These are phyloP conservation scores for Babyrousa celebensis DNA, from an alignment of 2,797 vertebrate species.

Conservation along the genomic window DNA sequence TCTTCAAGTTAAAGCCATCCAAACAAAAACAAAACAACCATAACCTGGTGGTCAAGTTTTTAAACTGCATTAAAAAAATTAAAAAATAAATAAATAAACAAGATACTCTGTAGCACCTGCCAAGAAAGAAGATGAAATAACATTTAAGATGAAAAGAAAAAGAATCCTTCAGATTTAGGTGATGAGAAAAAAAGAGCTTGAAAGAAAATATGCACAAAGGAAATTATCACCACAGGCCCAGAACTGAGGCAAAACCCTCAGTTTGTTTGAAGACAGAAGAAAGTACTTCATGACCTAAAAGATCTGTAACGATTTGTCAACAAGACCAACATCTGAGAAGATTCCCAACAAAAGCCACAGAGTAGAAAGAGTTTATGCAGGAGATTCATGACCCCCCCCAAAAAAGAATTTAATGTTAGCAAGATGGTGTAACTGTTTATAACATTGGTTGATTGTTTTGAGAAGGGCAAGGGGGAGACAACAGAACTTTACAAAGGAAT, in stretches of 20 bases:
- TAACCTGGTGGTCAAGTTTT: background rate
- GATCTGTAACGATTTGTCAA: constrained; percentile 4
- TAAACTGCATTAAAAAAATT: background rate
- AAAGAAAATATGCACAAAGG: constrained; percentile 59
- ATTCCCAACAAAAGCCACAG: constrained; percentile 35
- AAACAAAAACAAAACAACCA: constrained; percentile 7
- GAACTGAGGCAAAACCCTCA: constrained; percentile 9
- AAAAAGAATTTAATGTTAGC: background rate
- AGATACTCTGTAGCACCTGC: constrained; percentile 25
- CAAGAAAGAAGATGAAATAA: constrained; percentile 64
- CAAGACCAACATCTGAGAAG: background rate
- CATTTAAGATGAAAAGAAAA: constrained; percentile 72
- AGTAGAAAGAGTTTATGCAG: background rate
- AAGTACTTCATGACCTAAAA: constrained; percentile 61
- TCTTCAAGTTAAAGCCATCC: background rate
- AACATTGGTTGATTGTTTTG: background rate
- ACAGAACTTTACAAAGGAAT: background rate
- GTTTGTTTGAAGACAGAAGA: background rate
- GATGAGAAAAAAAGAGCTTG: constrained; percentile 57
- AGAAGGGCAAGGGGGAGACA: background rate
- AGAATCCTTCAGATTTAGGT: constrained; percentile 68
- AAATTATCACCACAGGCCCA: background rate
- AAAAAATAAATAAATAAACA: background rate
- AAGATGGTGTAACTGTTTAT: background rate
- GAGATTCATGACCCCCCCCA: background rate